phyloP scores from a whole-genome alignment of 2,113 vertebrate genomes.

The Pogona vitticeps region DNA sequence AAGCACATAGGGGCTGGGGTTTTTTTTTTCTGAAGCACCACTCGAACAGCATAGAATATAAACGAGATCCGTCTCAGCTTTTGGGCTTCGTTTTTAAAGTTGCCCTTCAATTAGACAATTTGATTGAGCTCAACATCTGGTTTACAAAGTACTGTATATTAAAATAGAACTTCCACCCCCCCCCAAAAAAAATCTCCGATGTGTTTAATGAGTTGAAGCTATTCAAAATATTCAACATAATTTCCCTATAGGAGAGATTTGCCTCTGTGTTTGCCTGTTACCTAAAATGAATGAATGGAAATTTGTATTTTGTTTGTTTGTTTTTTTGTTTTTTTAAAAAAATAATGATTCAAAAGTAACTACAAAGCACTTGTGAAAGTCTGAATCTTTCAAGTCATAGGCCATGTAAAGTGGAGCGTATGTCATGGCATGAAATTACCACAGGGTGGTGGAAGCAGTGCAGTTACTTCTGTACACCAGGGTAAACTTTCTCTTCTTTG shows the following conservation, averaged over 20 bases:
- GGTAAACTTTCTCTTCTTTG: constrained; percentile 15
- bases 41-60: neutral
- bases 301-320: neutral
- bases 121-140: neutral
- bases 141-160: constrained; percentile 4
- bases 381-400: constrained; percentile 22
- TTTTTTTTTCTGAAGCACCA: constrained; percentile 13
- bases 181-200: neutral
- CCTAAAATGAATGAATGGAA: neutral
- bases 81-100: constrained; percentile 17
- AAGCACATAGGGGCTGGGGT: constrained; percentile 8
- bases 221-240: neutral
- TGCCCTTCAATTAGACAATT: neutral
- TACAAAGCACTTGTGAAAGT: neutral
- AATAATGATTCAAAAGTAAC: constrained; percentile 5
- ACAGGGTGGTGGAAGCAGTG: constrained; percentile 82
- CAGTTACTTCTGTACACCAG: constrained; percentile 36
- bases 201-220: neutral
- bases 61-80: constrained; percentile 9
- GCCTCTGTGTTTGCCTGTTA: neutral
- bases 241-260: constrained; percentile 10
- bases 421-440: constrained; percentile 80
- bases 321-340: neutral
- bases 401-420: constrained; percentile 12
- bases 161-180: neutral